Percentiles rank a stretch among this genome's conserved stretches.
phyloP scores from a whole-genome alignment of 2,888 invertebrate species.

The Drosophila austrosaltans region DNA sequence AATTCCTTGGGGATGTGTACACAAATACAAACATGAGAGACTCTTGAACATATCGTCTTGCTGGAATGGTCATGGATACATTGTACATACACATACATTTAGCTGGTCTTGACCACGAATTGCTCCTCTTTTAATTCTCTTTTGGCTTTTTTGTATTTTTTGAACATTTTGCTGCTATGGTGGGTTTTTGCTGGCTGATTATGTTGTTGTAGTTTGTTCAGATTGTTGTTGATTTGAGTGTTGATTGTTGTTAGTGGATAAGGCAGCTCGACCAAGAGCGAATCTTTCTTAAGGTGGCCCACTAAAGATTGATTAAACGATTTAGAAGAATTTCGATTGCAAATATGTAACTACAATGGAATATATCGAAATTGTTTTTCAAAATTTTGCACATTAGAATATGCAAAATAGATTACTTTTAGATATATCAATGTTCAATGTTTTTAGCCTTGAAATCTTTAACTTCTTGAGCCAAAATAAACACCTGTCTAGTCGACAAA shows the following conservation, averaged over 20 bases:
- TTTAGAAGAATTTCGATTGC: background rate
- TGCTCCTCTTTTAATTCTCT: constrained; percentile 34
- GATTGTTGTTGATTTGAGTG: constrained; percentile 75
- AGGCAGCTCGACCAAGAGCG: background rate
- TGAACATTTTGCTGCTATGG: constrained; percentile 37
- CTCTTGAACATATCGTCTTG: constrained; percentile 47
- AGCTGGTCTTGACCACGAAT: constrained; percentile 39
- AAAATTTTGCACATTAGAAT: too few relatives aligned
- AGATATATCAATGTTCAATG: too few relatives aligned
- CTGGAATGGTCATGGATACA: constrained; percentile 10
- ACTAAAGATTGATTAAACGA: background rate
- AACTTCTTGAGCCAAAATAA: background rate
- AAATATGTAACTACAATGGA: too few relatives aligned
- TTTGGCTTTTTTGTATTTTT: constrained; percentile 28
- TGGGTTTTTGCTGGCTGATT: constrained; percentile 45
- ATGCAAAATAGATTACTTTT: too few relatives aligned
- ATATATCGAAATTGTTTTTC: too few relatives aligned
- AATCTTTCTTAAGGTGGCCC: background rate
- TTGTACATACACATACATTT: background rate
- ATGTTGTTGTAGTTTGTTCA: constrained; percentile 75
- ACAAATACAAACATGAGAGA: constrained; percentile 26
- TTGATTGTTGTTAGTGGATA: constrained; percentile 67
- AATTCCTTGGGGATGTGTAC: constrained; percentile 75
- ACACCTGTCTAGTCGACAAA: too few relatives aligned
- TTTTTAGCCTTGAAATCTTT: too few relatives aligned